Evolutionary conservation across 2,888 invertebrate genomes (phyloP).

Genomic region (Syrista parreyssii): DNA sequence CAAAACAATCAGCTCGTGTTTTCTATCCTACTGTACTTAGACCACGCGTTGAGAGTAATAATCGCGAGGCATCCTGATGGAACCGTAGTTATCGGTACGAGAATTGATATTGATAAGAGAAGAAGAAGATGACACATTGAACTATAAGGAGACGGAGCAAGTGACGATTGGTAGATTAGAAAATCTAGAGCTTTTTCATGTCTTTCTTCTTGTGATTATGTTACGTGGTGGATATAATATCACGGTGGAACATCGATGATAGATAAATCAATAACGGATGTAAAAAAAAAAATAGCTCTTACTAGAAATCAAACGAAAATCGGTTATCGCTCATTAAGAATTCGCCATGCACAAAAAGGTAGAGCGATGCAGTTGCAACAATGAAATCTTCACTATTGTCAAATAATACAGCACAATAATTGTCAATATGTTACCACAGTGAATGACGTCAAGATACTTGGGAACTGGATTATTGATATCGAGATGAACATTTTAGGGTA

Average conservation of each 20-base stretch:
- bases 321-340: slow-evolving; percentile 19
- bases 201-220: slow-evolving; percentile 31
- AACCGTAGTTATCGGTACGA: neutral
- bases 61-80: neutral
- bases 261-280: slow-evolving; percentile 15
- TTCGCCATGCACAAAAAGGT: slow-evolving; percentile 48
- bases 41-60: neutral
- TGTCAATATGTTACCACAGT: slow-evolving; percentile 8
- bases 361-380: slow-evolving; percentile 51
- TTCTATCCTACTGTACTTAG: slow-evolving; percentile 46
- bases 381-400: slow-evolving; percentile 21
- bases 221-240: slow-evolving; percentile 23
- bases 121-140: neutral
- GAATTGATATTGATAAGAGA: neutral
- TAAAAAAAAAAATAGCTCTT: neutral
- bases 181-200: slow-evolving; percentile 42
- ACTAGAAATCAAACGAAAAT: slow-evolving; percentile 26
- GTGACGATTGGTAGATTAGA: slow-evolving; percentile 29
- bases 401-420: slow-evolving; percentile 7
- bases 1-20: slow-evolving; percentile 48
- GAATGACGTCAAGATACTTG: neutral
- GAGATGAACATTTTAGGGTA: too few relatives aligned
- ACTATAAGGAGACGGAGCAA: neutral
- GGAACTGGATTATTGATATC: too few relatives aligned
- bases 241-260: slow-evolving; percentile 22